phyloP scores from a whole-genome alignment of 2,113 vertebrate species.

The Podarcis raffonei region DNA sequence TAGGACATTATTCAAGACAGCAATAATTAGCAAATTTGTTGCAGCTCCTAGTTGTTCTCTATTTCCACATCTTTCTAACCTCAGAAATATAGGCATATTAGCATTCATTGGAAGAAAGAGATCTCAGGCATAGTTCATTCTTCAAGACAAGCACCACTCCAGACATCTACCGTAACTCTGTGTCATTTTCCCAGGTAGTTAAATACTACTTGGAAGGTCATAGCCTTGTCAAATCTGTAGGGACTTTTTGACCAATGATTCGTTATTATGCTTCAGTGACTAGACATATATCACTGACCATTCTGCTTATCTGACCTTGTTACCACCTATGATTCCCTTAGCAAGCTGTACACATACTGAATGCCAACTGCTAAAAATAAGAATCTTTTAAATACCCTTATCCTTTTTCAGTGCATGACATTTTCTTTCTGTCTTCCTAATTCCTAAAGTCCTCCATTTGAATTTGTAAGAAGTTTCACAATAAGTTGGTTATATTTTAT shows the following conservation, averaged over 20 bases:
- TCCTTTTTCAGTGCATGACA: background rate
- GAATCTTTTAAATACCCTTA: background rate
- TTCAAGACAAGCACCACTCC: background rate
- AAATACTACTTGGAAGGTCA: background rate
- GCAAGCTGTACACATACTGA: accelerated
- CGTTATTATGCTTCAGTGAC: background rate
- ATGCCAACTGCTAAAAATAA: background rate
- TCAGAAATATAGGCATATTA: background rate
- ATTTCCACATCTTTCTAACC: background rate
- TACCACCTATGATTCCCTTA: background rate
- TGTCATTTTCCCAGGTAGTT: background rate
- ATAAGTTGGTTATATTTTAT: background rate
- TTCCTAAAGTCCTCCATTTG: background rate
- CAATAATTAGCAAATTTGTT: too few relatives aligned
- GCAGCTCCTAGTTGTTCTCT: background rate
- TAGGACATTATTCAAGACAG: background rate
- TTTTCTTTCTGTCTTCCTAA: background rate
- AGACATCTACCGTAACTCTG: background rate
- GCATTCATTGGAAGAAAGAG: background rate
- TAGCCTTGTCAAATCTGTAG: background rate
- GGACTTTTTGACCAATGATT: background rate
- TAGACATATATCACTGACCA: background rate
- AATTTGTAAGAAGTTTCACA: background rate
- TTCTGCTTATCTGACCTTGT: background rate
- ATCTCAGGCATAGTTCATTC: background rate